Conservation (phyloP, 2,888 invertebrate species). For the Hypena proboscidalis region DNA sequence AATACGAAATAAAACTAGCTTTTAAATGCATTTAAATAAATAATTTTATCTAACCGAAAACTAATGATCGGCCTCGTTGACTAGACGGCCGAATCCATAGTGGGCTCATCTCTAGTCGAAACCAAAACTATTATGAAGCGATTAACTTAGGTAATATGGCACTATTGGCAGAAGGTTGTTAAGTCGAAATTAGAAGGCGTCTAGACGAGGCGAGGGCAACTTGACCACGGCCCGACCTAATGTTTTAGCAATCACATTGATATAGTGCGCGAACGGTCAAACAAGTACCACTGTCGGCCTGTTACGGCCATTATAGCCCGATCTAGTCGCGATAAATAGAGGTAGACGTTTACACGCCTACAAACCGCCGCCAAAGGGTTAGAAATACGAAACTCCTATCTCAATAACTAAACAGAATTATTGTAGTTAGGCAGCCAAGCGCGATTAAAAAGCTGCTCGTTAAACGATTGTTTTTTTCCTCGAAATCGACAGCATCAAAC, state of each 20-base stretch:
- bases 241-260: conserved; percentile 68
- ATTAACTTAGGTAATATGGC: conserved; percentile 20
- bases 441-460: conserved; percentile 18
- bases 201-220: conserved; percentile 61
- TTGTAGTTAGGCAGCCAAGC: conserved; percentile 18
- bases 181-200: conserved; percentile 58
- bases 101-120: too few relatives aligned
- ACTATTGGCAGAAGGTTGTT: conserved; percentile 45
- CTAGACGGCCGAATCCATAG: too few relatives aligned
- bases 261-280: conserved; percentile 60
- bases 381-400: conserved; percentile 49
- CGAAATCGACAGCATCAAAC: conserved; percentile 17
- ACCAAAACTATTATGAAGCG: conserved; percentile 21
- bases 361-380: conserved; percentile 49
- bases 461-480: conserved; percentile 21
- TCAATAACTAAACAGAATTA: conserved; percentile 33
- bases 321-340: conserved; percentile 60
- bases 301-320: conserved; percentile 53
- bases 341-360: conserved; percentile 47
- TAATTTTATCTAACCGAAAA: too few relatives aligned
- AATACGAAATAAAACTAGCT: too few relatives aligned
- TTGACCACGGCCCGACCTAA: conserved; percentile 62
- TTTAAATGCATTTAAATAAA: too few relatives aligned
- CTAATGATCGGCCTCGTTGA: too few relatives aligned
- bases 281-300: conserved; percentile 52